phyloP scores from a whole-genome alignment of 1,140 invertebrate species.

The Brachionus rotundiformis region DNA sequence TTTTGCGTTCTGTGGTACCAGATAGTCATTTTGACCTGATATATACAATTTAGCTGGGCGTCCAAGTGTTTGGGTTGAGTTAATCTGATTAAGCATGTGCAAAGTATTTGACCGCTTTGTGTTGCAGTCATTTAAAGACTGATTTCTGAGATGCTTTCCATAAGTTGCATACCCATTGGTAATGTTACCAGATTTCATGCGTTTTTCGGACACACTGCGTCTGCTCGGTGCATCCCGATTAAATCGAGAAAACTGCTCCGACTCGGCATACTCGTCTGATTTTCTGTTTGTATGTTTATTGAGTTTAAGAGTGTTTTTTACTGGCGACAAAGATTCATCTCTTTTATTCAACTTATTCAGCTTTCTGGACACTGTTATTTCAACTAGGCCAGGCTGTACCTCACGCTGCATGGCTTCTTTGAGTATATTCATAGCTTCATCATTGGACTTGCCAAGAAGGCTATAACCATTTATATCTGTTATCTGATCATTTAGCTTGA shows the following conservation, averaged over 20 bases:
- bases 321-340: constrained; percentile 4
- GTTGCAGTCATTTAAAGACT: background rate
- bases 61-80: background rate
- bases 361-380: constrained; percentile 21
- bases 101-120: background rate
- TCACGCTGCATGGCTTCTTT: constrained; percentile 35
- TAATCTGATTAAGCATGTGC: background rate
- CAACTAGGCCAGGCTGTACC: background rate
- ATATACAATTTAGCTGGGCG: background rate
- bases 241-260: constrained; percentile 24
- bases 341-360: background rate
- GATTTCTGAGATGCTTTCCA: constrained; percentile 13
- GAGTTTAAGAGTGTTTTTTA: background rate
- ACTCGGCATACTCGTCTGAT: background rate
- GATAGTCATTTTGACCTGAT: background rate
- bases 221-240: constrained; percentile 49
- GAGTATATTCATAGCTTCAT: constrained; percentile 24
- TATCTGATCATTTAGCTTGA: constrained; percentile 15
- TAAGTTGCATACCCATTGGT: background rate
- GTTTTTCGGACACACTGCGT: constrained; percentile 44
- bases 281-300: background rate
- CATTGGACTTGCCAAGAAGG: constrained; percentile 19
- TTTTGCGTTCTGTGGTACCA: constrained; percentile 1
- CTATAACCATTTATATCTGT: constrained; percentile 36
- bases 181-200: background rate